Conservation (phyloP, 2,113 vertebrate genomes). For the Gymnobelideus leadbeateri region DNA sequence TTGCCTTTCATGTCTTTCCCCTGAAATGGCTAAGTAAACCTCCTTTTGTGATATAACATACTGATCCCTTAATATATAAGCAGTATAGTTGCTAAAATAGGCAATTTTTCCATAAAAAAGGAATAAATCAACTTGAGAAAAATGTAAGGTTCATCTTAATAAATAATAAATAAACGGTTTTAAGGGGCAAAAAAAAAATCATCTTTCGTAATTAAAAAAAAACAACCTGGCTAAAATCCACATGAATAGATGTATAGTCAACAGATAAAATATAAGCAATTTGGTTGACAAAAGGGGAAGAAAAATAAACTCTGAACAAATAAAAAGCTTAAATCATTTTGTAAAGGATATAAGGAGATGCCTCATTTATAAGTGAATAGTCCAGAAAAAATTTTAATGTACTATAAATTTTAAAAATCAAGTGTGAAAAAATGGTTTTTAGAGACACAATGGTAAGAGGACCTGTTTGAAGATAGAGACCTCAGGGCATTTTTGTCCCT, state of each 20-base stretch:
- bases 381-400: neutral
- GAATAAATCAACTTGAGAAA: neutral
- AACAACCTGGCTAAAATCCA: neutral
- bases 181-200: neutral
- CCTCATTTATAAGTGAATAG: neutral
- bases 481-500: neutral
- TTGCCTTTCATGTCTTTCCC: neutral
- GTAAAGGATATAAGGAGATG: neutral
- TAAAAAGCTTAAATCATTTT: neutral
- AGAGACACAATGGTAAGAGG: neutral
- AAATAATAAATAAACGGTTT: neutral
- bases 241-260: neutral
- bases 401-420: neutral
- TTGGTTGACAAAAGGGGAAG: neutral
- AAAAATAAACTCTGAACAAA: neutral
- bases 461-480: neutral
- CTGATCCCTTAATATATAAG: neutral
- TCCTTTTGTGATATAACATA: neutral
- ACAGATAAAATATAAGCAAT: neutral
- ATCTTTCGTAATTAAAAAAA: neutral
- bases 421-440: neutral
- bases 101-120: neutral
- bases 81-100: neutral
- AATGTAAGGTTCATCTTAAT: neutral
- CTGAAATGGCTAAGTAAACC: neutral